These are phyloP conservation scores for Brachypteracias leptosomus DNA, from an alignment of 2,113 vertebrate genomes.

Conservation along the genomic window DNA sequence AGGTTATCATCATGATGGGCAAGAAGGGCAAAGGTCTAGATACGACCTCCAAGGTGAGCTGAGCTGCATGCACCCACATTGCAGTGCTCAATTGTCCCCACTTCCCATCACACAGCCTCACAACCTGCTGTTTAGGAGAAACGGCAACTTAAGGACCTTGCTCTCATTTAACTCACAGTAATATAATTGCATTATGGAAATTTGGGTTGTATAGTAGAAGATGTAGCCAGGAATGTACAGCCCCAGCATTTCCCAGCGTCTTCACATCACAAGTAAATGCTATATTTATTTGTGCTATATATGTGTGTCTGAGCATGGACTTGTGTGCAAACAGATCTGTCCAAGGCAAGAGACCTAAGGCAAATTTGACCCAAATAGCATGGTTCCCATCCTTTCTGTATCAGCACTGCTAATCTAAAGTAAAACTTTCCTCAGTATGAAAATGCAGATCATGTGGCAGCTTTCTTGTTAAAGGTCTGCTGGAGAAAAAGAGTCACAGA, in stretches of 20 bases:
- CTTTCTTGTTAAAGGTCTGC: background rate
- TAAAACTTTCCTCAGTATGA: background rate
- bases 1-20: rapidly evolving
- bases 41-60: no score
- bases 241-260: background rate
- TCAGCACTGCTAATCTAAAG: background rate
- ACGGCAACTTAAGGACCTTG: no score
- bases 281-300: background rate
- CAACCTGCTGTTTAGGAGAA: background rate
- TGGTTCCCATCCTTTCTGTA: background rate
- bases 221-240: background rate
- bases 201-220: background rate
- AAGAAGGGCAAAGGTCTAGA: background rate
- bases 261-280: background rate
- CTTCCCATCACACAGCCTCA: background rate
- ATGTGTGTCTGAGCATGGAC: background rate
- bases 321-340: background rate
- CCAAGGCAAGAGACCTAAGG: background rate
- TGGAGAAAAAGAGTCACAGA: background rate
- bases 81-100: background rate
- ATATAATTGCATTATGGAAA: rapidly evolving
- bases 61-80: rapidly evolving
- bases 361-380: no score
- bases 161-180: background rate
- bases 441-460: rapidly evolving